A percentile compares a stretch with the other conserved stretches of the same genome.
phyloP scores from a whole-genome alignment of 2,888 invertebrate genomes.

The Tupiocoris notatus region DNA sequence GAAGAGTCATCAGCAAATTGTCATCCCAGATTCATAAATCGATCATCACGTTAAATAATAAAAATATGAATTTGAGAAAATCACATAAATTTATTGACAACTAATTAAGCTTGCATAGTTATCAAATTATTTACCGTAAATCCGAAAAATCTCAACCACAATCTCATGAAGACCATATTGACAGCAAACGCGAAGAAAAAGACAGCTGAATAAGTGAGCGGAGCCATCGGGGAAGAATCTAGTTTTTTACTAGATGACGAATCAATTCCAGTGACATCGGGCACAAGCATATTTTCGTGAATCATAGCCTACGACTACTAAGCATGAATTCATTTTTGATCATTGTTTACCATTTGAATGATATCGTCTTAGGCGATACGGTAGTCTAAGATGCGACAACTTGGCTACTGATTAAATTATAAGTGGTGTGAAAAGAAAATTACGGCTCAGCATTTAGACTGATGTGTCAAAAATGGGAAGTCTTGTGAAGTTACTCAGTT shows the following conservation, averaged over 20 bases:
- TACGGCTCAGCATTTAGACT: too few relatives aligned
- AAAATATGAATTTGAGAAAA: too few relatives aligned
- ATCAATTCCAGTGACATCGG: background rate
- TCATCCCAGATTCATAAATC: too few relatives aligned
- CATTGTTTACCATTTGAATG: background rate
- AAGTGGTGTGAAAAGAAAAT: too few relatives aligned
- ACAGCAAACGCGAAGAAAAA: slow-evolving; percentile 13
- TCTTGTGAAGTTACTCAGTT: background rate
- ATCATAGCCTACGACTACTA: background rate
- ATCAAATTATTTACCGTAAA: background rate
- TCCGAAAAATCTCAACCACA: background rate
- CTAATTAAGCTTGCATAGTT: too few relatives aligned
- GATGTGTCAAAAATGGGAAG: too few relatives aligned
- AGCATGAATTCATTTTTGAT: background rate
- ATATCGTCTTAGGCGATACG: background rate
- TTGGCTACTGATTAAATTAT: background rate
- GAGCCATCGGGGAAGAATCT: slow-evolving; percentile 14
- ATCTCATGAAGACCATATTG: background rate
- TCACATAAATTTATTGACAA: too few relatives aligned
- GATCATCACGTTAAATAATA: too few relatives aligned
- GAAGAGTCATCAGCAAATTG: too few relatives aligned
- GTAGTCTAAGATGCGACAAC: background rate
- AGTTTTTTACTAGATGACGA: too few relatives aligned
- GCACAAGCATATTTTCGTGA: background rate
- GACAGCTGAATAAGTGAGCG: background rate